Evolutionary conservation across 2,888 invertebrate species (phyloP).

Genomic region (Prosopocoilus inquinatus): DNA sequence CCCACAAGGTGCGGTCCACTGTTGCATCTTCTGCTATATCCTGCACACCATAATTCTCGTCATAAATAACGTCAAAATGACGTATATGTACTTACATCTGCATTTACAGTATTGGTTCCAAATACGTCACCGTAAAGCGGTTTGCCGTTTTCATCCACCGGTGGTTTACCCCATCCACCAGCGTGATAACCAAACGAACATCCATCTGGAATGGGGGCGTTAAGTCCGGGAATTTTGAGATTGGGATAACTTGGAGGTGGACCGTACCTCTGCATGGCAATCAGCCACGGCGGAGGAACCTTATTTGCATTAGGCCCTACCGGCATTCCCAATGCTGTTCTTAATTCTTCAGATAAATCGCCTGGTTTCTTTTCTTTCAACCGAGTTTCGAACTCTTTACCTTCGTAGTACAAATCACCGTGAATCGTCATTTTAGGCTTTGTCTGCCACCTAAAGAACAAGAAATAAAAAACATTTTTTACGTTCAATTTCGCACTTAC

Average conservation of each 20-base stretch:
- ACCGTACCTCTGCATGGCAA: constrained; percentile 97
- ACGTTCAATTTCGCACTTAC: constrained; percentile 47
- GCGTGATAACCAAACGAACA: constrained; percentile 99
- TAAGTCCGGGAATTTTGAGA: constrained; percentile 94
- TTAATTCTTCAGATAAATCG: constrained; percentile 90
- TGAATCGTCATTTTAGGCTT: constrained; percentile 99
- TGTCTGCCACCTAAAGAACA: constrained; percentile 84
- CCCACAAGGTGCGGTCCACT: constrained; percentile 94
- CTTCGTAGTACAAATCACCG: constrained; percentile 98
- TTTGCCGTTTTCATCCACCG: constrained; percentile 96
- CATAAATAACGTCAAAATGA: neutral
- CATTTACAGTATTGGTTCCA: constrained; percentile 73
- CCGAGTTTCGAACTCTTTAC: constrained; percentile 97
- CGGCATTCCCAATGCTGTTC: constrained; percentile 98
- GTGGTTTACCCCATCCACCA: constrained; percentile 99
- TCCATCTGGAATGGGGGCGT: constrained; percentile 96
- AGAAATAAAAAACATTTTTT: constrained; percentile 7
- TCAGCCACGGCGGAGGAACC: constrained; percentile 94
- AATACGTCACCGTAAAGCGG: constrained; percentile 99
- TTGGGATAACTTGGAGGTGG: constrained; percentile 99
- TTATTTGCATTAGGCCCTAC: constrained; percentile 91
- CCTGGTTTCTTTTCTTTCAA: constrained; percentile 98
- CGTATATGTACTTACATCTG: constrained; percentile 59
- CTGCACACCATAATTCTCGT: constrained; percentile 40
- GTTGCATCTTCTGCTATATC: constrained; percentile 76